Base-by-base conservation (phyloP, 2,888 invertebrate genomes). In the Coremacera marginata region DNA sequence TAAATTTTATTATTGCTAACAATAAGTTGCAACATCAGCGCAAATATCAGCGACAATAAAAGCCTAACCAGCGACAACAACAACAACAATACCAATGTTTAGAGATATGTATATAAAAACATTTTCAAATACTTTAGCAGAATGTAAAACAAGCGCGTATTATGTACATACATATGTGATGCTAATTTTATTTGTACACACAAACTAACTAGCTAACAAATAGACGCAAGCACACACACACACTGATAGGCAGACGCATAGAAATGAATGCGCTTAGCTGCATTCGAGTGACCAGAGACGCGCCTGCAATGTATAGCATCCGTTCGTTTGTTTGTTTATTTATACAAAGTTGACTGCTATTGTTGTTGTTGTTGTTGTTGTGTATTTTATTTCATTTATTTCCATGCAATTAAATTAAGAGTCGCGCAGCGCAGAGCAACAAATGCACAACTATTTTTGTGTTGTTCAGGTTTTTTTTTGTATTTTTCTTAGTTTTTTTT, bases 1-100 rank as follows among this genome's bases (percentile, higher is more conserved):
- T 82, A 85, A 86, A 85, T 85, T 83, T 81, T 73, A 81, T 81
- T 77, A 70, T 73, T 74, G 52, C 55, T 51, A 74, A 16, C 25
- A 51, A 55, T 16, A 27, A 72, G 62, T 62, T 72, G 72, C 72
- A 72, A 72, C 44, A 60, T 22, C 19, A 51, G 51, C 31, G 52
- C 25, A 51, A 71, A 49, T n/a, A 31, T 31, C 31, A 73, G 25
- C 57, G 68, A 67, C 55, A 75, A 67, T 37, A 75, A 68, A 2
- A 37, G 19, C 37, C 44, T 44, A 11, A 71, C 55, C 55, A 70
- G 57, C 74, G 11, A 9, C 49, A 65, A 60, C 57, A 55, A 51
- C 73, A 57, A 73, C n/a, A 57, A 34, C 71, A 71, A 71, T 57
- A 71, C 57, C 22, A 31, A 27, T 34, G 31, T 19, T 44, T 16